These are phyloP conservation scores for Tyrophagus putrescentiae DNA, from an alignment of 1,140 invertebrate genomes.

Conservation along the genomic window DNA sequence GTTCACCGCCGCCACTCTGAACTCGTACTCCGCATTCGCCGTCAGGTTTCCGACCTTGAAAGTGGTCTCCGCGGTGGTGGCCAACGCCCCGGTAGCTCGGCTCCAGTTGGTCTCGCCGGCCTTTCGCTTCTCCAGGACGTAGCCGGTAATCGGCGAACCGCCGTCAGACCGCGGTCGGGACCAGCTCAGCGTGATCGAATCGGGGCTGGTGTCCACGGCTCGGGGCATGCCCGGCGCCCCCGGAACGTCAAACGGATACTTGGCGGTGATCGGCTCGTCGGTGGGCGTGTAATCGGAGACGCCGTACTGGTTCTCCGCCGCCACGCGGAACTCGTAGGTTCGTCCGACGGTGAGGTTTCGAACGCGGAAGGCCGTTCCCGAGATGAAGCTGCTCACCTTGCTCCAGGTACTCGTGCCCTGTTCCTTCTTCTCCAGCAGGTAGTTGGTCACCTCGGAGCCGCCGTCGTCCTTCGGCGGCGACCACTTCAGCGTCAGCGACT, in stretches of 20 bases:
- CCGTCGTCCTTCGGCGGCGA: conserved; percentile 80
- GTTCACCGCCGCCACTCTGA: conserved; percentile 92
- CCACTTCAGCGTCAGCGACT: conserved; percentile 79
- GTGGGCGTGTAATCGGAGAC: conserved; percentile 78
- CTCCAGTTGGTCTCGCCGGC: conserved; percentile 57
- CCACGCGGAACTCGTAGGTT: conserved; percentile 91
- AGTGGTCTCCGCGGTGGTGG: conserved; percentile 46
- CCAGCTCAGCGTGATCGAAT: conserved; percentile 86
- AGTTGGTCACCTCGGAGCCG: conserved; percentile 85
- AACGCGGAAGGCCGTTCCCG: conserved; percentile 68
- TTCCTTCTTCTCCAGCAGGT: conserved; percentile 89
- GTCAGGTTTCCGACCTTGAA: conserved; percentile 77
- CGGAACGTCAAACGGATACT: conserved; percentile 88
- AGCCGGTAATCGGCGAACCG: conserved; percentile 82
- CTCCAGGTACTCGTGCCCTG: conserved; percentile 61
- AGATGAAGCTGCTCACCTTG: conserved; percentile 76
- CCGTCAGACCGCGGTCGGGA: conserved; percentile 87
- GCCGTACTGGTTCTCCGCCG: conserved; percentile 93
- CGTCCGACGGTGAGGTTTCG: conserved; percentile 75
- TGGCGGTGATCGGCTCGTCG: conserved; percentile 70
- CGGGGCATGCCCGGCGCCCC: conserved; percentile 71
- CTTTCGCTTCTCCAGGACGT: conserved; percentile 92
- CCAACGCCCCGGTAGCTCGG: conserved; percentile 53
- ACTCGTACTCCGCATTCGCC: conserved; percentile 88
- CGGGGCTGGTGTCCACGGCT: conserved; percentile 69